Evolutionary conservation across 2,797 vertebrate genomes (phyloP), one percentile per base, ranked within the genome.

Genomic region (Falco concolor): DNA sequence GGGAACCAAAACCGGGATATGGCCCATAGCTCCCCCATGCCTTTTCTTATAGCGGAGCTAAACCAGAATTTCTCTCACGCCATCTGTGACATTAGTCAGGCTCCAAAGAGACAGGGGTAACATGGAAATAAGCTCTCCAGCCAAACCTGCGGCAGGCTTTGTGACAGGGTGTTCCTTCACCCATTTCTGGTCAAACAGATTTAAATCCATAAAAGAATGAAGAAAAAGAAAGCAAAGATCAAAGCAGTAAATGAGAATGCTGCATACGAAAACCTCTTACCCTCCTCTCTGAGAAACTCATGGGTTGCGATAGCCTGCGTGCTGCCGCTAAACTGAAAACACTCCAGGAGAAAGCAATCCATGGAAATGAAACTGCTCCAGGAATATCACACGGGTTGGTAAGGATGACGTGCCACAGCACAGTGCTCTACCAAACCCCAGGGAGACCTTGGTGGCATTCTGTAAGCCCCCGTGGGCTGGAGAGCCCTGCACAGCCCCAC

Each of bases 401-500:
- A 34, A 21, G 1, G 4, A 44, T 2, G 25, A 21, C 4, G 13
- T 13, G 47, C 32, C 34, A 32, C 7, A 45, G 27, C 4, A 3
- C 21, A 21, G 42, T 2, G 47, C 61, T 76, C 38, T 52, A 45
- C 13, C 40, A n/a, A 49, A 79, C 60, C 16, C 60, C 18, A 18
- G 10, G 7, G 7, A 4, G 12, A 36, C 36, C 8, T 18, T 34
- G 12, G 21, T 15, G 28, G 44, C 5, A 5, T 42, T 67, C 50
- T 1, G 0, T 13, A 11, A 27, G 42, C 22, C 7, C 2, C 5
- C 2, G 12, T 1, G 8, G 53, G 50, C 34, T 12, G 19, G n/a
- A 50, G 34, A 40, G 13, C 38, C 38, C 25, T 28, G 20, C 7
- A 5, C 38, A 36, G 50, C 42, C 12, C 5, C 25, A 24, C 32